These are phyloP conservation scores for Tetranychus cinnabarinus DNA, from an alignment of 1,140 invertebrate genomes.

Conservation along the genomic window DNA sequence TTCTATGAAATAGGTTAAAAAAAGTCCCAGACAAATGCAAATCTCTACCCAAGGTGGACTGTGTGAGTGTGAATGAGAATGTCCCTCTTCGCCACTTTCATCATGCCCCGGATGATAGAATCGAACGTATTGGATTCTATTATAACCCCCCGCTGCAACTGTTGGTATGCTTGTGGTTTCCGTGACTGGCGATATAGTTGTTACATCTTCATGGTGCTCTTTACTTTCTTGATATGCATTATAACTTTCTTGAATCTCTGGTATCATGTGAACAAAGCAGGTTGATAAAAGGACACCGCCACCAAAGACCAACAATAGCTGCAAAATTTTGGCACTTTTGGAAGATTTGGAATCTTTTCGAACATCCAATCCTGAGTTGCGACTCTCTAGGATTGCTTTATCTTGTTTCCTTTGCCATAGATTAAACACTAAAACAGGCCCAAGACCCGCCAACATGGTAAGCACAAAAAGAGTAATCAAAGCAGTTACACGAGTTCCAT, in stretches of 20 bases:
- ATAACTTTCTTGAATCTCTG: conserved; percentile 40
- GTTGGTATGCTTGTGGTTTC: no score
- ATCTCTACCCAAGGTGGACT: conserved; percentile 35
- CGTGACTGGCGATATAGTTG: no score
- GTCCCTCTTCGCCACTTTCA: no score
- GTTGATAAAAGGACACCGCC: conserved; percentile 65
- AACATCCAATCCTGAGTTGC: background rate
- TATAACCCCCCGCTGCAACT: no score
- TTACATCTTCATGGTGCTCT: no score
- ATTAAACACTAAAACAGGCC: background rate
- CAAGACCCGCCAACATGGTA: background rate
- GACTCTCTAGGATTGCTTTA: background rate
- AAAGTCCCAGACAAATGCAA: conserved; percentile 47
- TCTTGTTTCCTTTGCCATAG: background rate
- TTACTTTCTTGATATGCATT: background rate
- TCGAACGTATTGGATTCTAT: no score
- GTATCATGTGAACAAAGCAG: conserved; percentile 52
- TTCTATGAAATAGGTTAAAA: conserved; percentile 58
- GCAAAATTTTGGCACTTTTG: conserved; percentile 12
- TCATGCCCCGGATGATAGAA: no score
- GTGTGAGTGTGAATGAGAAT: background rate
- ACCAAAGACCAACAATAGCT: conserved; percentile 46
- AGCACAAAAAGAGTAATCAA: background rate
- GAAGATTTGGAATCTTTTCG: background rate
- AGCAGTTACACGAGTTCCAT: background rate